phyloP scores from a whole-genome alignment of 2,888 invertebrate species.

The Ectemnius lituratus region DNA sequence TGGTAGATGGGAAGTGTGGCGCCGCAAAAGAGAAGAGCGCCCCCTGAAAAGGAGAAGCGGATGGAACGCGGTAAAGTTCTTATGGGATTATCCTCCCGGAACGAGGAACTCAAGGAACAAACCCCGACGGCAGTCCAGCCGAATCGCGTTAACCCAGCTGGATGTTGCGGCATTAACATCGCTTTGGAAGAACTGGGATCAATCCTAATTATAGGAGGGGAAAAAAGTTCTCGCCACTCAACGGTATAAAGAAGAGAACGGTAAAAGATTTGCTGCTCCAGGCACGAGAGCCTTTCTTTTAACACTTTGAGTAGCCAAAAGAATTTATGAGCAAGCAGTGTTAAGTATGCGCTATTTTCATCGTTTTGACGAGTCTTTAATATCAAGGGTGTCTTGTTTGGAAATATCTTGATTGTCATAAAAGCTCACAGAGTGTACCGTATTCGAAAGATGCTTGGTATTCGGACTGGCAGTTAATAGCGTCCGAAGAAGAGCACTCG shows the following conservation, averaged over 20 bases:
- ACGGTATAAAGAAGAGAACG: background rate
- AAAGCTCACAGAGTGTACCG: background rate
- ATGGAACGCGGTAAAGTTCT: background rate
- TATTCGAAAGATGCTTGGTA: conserved; percentile 19
- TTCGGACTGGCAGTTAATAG: conserved; percentile 32
- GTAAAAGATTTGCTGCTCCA: no score
- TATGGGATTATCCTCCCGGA: conserved; percentile 20
- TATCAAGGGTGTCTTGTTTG: no score
- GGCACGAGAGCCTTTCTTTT: no score
- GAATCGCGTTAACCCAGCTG: background rate
- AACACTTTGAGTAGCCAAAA: conserved; percentile 1
- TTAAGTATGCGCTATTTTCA: conserved; percentile 3
- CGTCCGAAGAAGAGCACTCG: conserved; percentile 9
- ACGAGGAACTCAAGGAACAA: conserved; percentile 13
- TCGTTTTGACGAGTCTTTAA: conserved; percentile 3
- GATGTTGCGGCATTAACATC: background rate
- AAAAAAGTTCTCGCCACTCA: background rate
- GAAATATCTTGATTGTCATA: background rate
- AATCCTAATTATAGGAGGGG: background rate
- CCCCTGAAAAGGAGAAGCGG: no score
- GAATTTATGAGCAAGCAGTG: no score
- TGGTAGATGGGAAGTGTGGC: no score
- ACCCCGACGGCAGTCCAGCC: conserved; percentile 1
- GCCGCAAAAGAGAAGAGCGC: no score
- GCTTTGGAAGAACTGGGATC: background rate